Conservation (phyloP, 2,888 invertebrate genomes). For the Philereme transversata region DNA sequence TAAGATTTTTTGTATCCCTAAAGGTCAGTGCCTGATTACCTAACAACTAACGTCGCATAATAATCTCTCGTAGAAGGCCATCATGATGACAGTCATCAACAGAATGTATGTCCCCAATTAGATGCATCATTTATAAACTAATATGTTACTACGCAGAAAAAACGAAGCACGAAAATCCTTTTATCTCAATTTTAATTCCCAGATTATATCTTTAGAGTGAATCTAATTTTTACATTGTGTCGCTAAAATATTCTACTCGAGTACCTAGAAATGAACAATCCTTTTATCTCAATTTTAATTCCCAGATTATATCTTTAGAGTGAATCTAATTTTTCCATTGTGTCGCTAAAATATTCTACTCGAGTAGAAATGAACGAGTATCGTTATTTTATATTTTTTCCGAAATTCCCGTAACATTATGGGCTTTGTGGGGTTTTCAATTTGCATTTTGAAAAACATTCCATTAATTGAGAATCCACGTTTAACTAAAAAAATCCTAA, state of each 20-base stretch:
- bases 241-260: constrained; percentile 15
- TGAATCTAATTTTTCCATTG: constrained; percentile 1
- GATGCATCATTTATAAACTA: not conserved
- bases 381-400: not conserved
- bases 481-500: not conserved
- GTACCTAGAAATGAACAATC: not conserved
- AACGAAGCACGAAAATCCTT: constrained; percentile 25
- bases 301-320: constrained; percentile 7
- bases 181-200: constrained; percentile 18
- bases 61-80: too few species aligned
- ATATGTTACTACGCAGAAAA: not conserved
- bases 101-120: not conserved
- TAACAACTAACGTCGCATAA: too few species aligned
- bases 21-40: too few species aligned
- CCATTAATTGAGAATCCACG: constrained; percentile 12
- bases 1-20: too few species aligned
- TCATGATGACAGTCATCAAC: too few species aligned
- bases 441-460: constrained; percentile 11
- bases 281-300: constrained; percentile 16
- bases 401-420: constrained; percentile 5
- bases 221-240: constrained; percentile 1
- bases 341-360: constrained; percentile 12
- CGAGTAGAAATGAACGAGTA: constrained; percentile 3
- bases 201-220: constrained; percentile 7
- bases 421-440: not conserved